Evolutionary conservation across 2,888 invertebrate genomes (phyloP), one percentile per base, ranked within the genome.

Genomic region (Asteroscopus sphinx): DNA sequence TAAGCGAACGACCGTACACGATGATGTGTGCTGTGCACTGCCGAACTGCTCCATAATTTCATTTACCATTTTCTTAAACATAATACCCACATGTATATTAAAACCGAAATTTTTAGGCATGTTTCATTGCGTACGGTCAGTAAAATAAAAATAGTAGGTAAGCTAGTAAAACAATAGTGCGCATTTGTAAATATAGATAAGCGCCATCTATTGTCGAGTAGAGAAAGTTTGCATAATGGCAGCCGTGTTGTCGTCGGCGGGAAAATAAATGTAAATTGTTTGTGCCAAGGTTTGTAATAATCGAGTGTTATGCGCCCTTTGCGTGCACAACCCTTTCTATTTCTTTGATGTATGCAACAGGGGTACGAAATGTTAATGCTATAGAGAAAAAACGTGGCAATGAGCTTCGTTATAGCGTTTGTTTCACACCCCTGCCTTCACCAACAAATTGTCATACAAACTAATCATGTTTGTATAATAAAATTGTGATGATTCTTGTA

Each of bases 231-330:
- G 58, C 70, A 64, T 76, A 71, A 65, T 68, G 67, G 71, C 57
- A 37, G 62, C 48, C 63, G 72, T 45, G 52, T 54, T 65, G 63
- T 73, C 65, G 72, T 77, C 67, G 68, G 76, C 73, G 56, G 76
- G 74, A 71, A 77, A 82, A 81, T 85, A 82, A 89, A 89, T 90
- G 85, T 91, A 90, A 92, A 93, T 89, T 89, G 84, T 90, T 89
- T 89, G 93, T 92, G 93, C 93, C 92, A 92, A 93, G 89, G 87
- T 92, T 91, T 89, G 88, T 92, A 87, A 90, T 92, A 91, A 91
- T 91, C 86, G 89, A 91, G 91, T 90, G 88, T 88, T 87, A 80
- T 82, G 84, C 89, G 86, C 92, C 90, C 92, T 90, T 85, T 82
- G 83, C 88, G 80, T 85, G 81, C 83, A 84, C 86, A 90, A 91